Evolutionary conservation across 2,797 vertebrate species (phyloP), one percentile per base, ranked within the genome.

Genomic region (Champsocephalus gunnari): DNA sequence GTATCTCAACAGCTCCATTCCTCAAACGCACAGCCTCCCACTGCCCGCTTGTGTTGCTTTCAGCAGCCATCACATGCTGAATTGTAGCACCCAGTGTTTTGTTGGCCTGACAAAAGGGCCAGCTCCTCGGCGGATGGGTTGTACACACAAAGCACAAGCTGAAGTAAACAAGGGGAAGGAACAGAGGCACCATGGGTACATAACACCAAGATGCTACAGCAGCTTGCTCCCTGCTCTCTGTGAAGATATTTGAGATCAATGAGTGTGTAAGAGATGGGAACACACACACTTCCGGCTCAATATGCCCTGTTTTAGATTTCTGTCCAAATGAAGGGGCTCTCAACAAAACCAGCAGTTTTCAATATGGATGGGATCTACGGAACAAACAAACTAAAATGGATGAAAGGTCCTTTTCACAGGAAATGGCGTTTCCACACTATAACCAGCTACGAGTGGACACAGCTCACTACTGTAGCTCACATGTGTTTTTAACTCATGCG

Each of bases 31-130:
- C 32, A 4, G 1, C 54, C 43, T 55, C 50, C 21, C 62, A 13
- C 69, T 44, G 41, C 58, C 57, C 13, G 32, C 12, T 48, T 66
- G 59, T 66, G 60, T 17, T 8, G 45, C n/a, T 21, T 14, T 14
- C 59, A 63, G n/a, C 48, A 66, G 50, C 55, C 73, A 65, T 49
- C 49, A 71, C 54, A 2, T 16, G 14, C 71, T 76, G 57, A 74
- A 86, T 81, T 87, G 84, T 88, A 61, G 59, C 84, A 82, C 83
- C 81, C 56, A 77, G 88, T 88, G 90, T 85, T 85, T 84, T 77
- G 85, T 88, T 88, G 75, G 72, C 51, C 55, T 70, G 64, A 87
- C 76, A 90, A 88, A 83, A 41, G 45, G 34, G 43, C 34, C 19
- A 14, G 28, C 82, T 82, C 77, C 78, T 71, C 54, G 21, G 78